Conservation (phyloP, 2,113 vertebrate genomes). For the Fulica atra region DNA sequence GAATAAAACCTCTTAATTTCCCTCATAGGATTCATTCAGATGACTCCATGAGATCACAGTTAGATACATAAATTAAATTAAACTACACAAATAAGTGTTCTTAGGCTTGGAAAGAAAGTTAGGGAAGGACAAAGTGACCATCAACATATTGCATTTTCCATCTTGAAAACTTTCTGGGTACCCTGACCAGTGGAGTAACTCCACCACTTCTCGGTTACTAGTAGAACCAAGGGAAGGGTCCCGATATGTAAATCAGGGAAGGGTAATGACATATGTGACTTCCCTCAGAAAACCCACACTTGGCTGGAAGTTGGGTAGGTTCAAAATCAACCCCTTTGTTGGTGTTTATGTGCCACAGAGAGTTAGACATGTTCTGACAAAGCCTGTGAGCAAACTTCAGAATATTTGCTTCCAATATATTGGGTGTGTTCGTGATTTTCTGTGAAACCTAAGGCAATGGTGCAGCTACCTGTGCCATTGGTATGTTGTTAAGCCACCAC, state of each 20-base stretch:
- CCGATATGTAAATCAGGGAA: not conserved
- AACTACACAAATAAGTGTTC: not conserved
- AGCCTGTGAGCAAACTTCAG: not conserved
- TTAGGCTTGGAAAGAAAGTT: not conserved
- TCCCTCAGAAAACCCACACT: not conserved
- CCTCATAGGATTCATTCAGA: not conserved
- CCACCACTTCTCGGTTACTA: not conserved
- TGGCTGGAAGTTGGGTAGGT: not conserved
- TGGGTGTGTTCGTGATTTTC: not conserved
- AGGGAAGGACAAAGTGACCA: not conserved
- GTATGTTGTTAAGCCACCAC: not conserved
- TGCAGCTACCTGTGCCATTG: not conserved
- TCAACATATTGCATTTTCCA: not conserved
- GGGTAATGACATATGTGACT: not conserved
- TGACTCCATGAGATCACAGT: not conserved
- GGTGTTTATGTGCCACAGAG: not conserved
- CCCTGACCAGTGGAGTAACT: not conserved
- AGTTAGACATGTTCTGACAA: not conserved
- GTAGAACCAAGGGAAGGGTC: not conserved
- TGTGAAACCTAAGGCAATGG: not conserved
- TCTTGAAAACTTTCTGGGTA: not conserved
- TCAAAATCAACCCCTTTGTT: not conserved
- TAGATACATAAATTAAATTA: slow-evolving; percentile 24
- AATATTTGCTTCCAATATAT: not conserved
- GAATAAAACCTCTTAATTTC: slow-evolving; percentile 34